Percentiles rank a stretch among this genome's conserved stretches.
Conservation (phyloP, 2,113 vertebrate species). For the Solea senegalensis region DNA sequence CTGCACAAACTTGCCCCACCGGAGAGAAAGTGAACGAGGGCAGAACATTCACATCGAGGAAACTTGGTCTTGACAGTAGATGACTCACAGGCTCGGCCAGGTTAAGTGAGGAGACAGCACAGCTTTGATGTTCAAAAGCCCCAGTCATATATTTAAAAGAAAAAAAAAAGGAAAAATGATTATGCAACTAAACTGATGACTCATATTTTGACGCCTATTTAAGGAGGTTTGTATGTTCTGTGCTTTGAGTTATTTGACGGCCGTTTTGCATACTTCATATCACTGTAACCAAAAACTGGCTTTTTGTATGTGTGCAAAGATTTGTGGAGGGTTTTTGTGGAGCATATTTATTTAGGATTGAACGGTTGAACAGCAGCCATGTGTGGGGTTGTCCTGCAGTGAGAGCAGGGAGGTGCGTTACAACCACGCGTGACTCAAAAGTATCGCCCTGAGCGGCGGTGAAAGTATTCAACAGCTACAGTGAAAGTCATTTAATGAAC, state of each 20-base stretch:
- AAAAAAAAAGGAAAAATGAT: neutral
- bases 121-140: neutral
- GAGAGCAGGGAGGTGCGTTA: neutral
- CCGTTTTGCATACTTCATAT: no score
- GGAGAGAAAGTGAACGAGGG: neutral
- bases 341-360: neutral
- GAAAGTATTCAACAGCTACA: slow-evolving; percentile 16
- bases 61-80: neutral
- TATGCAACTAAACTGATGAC: neutral
- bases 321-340: no score
- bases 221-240: neutral
- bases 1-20: neutral
- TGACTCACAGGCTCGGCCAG: neutral
- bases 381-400: neutral
- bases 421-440: neutral
- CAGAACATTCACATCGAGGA: neutral
- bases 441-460: neutral
- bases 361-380: neutral
- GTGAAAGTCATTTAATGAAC: slow-evolving; percentile 43
- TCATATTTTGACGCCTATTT: no score
- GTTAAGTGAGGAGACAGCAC: neutral
- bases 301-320: no score
- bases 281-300: no score
- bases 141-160: neutral
- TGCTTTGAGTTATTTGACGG: no score